Conservation (phyloP, 64 coral and sea anemone species). For the Porites lutea region DNA sequence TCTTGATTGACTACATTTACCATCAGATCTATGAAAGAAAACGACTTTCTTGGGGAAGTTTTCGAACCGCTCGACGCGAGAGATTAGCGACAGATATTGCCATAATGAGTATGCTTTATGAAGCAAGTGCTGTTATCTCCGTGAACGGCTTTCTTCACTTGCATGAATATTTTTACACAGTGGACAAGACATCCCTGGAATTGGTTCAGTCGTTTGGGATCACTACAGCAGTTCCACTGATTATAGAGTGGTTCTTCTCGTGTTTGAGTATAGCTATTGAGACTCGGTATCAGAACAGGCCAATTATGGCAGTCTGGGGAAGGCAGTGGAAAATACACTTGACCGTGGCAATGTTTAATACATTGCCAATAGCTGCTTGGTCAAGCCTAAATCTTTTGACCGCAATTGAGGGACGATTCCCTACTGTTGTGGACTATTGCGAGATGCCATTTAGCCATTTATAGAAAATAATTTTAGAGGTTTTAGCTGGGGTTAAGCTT, state of each 20-base stretch:
- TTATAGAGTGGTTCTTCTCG: background rate
- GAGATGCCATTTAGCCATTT: background rate
- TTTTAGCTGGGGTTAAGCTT: no score
- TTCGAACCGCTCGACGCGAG: background rate
- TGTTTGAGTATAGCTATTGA: background rate
- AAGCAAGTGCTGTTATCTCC: conserved; percentile 1
- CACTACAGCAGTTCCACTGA: background rate
- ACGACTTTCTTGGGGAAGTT: background rate
- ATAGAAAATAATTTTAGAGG: background rate
- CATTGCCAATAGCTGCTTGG: background rate
- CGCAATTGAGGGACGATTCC: background rate
- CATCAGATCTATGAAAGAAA: conserved; percentile 1
- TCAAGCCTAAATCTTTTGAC: background rate
- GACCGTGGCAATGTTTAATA: background rate
- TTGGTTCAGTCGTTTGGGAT: background rate
- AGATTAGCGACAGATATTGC: background rate
- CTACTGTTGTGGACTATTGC: background rate
- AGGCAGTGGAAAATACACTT: conserved; percentile 1
- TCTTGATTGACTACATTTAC: background rate
- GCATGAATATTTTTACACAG: background rate
- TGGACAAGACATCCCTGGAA: background rate
- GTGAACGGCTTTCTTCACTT: background rate
- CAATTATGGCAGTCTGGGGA: background rate
- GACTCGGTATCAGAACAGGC: conserved; percentile 1
- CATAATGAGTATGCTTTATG: background rate